These are phyloP conservation scores for Drosophila neotestacea DNA, from an alignment of 2,888 invertebrate species.

Conservation along the genomic window DNA sequence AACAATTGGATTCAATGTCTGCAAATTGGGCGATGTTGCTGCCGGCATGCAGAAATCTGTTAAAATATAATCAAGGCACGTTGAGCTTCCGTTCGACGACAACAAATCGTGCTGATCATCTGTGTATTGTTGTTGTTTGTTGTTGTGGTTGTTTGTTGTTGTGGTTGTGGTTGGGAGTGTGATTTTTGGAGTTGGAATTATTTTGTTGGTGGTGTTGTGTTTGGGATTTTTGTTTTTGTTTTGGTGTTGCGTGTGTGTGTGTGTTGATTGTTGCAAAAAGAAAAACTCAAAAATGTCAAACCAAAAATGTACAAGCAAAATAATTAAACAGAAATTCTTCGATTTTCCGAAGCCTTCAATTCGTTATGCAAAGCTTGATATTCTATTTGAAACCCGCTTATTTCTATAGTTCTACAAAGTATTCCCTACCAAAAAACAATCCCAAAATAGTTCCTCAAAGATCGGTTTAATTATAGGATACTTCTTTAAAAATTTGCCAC, in stretches of 20 bases:
- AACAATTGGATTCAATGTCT: constrained; percentile 85
- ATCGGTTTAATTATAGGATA: too few species aligned
- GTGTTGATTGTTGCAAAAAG: constrained; percentile 32
- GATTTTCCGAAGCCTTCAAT: not conserved
- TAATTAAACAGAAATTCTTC: constrained; percentile 23
- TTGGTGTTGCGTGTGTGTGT: constrained; percentile 16
- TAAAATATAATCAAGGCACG: constrained; percentile 87
- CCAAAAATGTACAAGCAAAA: constrained; percentile 10
- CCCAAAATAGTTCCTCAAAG: too few species aligned
- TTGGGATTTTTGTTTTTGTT: constrained; percentile 24
- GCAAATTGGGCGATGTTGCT: constrained; percentile 87
- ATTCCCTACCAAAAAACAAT: too few species aligned
- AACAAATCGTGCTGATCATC: constrained; percentile 85
- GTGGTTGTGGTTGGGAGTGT: constrained; percentile 24
- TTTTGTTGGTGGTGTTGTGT: constrained; percentile 17
- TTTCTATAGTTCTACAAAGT: too few species aligned
- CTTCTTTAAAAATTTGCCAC: too few species aligned
- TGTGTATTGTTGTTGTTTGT: constrained; percentile 58
- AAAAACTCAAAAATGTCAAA: constrained; percentile 40
- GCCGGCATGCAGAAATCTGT: constrained; percentile 88
- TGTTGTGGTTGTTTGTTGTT: constrained; percentile 9
- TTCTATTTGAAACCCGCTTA: too few species aligned
- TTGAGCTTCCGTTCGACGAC: constrained; percentile 88
- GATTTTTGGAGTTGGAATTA: constrained; percentile 15
- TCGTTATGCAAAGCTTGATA: too few species aligned